Evolutionary conservation across 2,113 vertebrate genomes (phyloP), one percentile per base, ranked within the genome.

Genomic region (Tiliqua scincoides): DNA sequence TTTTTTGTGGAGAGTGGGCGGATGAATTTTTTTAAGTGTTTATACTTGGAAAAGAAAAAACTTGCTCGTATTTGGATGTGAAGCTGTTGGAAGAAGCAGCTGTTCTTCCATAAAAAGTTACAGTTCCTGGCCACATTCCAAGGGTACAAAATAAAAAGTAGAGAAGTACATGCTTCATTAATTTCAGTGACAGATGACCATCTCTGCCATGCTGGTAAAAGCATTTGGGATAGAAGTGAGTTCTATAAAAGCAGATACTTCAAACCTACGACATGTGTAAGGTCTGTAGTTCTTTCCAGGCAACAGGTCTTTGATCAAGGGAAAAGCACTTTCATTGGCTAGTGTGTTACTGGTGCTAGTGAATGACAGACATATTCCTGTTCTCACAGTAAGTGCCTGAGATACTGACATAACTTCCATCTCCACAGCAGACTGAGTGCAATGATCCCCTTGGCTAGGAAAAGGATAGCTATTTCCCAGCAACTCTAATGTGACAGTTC

Each of bases 31-130:
- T 90, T 73, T 63, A 27, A 87, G 10, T 25, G 21, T 88, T 84
- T 89, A 70, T 15, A 43, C 30, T 23, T 84, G 71, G 78, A 93
- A 93, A 81, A 32, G 59, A 68, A n/a, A n/a, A 77, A 81, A 79
- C 67, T 70, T 88, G 52, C 20, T 27, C 82, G 86, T 87, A 48
- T 90, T 85, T 93, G 72, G 27, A 35, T 86, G 75, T 90, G 83
- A 91, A 93, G 70, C 43, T 82, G 11, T 9, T 3, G 6, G 20
- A 70, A 87, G 32, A 35, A 70, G 23, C 35, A n/a, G 6, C 9
- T 92, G 82, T 70, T 65, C 54, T 71, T 12, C 77, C 21, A 48
- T 32, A 54, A 83, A 52, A 67, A 84, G 77, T 70, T 63, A 67
- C 74, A 30, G 32, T 88, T 87, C 43, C 59, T 86, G 3, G 0